phyloP scores from a whole-genome alignment of 2,113 vertebrate species.

The Sebastes schlegelii region DNA sequence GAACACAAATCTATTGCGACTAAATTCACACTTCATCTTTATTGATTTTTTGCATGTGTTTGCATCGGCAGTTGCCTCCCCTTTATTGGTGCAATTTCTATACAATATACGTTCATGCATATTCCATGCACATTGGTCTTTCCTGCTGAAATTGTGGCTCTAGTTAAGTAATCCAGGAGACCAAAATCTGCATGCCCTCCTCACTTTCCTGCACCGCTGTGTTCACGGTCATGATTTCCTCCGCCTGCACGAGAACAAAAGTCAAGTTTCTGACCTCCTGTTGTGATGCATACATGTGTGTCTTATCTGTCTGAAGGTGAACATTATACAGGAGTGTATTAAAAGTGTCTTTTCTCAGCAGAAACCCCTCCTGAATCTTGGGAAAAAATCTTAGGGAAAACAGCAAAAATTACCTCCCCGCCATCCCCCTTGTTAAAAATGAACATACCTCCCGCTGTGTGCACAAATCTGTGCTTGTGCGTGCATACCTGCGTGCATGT shows the following conservation, averaged over 20 bases:
- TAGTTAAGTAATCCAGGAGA: slow-evolving; percentile 30
- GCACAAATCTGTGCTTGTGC: slow-evolving; percentile 50
- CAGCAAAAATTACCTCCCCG: slow-evolving; percentile 50
- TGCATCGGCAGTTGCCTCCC: neutral
- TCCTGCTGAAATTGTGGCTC: slow-evolving; percentile 17
- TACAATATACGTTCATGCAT: neutral
- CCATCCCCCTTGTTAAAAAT: slow-evolving; percentile 65
- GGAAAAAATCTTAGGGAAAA: slow-evolving; percentile 27
- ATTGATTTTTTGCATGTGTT: neutral
- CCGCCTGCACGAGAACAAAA: slow-evolving; percentile 21
- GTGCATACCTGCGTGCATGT: slow-evolving; percentile 53
- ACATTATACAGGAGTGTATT: neutral
- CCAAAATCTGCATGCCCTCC: neutral
- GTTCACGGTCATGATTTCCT: slow-evolving; percentile 18
- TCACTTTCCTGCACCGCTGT: slow-evolving; percentile 16
- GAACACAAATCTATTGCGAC: neutral
- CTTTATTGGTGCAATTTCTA: neutral
- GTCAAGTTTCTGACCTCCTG: slow-evolving; percentile 49
- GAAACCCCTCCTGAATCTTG: slow-evolving; percentile 13
- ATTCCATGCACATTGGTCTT: slow-evolving; percentile 6
- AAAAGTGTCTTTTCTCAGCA: neutral
- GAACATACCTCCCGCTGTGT: slow-evolving; percentile 28
- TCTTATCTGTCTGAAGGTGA: slow-evolving; percentile 12
- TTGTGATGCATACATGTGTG: slow-evolving; percentile 21
- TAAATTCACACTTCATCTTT: neutral